Evolutionary conservation across 2,888 invertebrate species (phyloP).

Genomic region (Chrysina gloriosa): DNA sequence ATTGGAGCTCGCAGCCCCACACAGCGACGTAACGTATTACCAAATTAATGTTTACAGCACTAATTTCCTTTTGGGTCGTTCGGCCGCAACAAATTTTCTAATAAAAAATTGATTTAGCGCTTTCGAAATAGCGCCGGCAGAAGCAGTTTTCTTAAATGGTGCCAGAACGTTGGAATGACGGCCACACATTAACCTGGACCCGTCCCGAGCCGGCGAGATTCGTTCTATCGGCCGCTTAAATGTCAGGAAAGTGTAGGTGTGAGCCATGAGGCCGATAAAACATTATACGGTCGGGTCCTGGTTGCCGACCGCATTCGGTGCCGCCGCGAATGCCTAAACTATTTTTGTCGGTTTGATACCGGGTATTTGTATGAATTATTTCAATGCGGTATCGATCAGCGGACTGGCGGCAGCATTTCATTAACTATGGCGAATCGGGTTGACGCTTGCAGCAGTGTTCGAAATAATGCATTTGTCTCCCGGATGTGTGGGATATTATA

Average conservation of each 20-base stretch:
- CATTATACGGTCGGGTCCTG: slow-evolving; percentile 28
- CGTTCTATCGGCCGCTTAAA: slow-evolving; percentile 27
- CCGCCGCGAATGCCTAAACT: slow-evolving; percentile 28
- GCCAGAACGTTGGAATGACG: slow-evolving; percentile 25
- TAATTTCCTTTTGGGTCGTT: neutral
- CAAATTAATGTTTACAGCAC: neutral
- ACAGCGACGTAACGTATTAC: no score
- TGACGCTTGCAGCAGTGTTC: neutral
- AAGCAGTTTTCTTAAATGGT: slow-evolving; percentile 28
- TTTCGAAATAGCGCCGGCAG: neutral
- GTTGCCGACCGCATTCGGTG: slow-evolving; percentile 30
- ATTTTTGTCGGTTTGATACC: slow-evolving; percentile 36
- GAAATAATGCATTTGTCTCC: neutral
- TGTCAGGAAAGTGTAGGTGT: slow-evolving; percentile 35
- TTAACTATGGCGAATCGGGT: slow-evolving; percentile 2
- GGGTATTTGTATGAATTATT: slow-evolving; percentile 36
- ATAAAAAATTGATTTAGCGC: slow-evolving; percentile 17
- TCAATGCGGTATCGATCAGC: slow-evolving; percentile 31
- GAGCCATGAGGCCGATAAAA: slow-evolving; percentile 31
- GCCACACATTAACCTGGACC: slow-evolving; percentile 29
- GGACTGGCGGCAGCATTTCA: slow-evolving; percentile 8
- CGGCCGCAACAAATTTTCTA: neutral
- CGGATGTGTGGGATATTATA: neutral
- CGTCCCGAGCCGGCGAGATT: slow-evolving; percentile 26
- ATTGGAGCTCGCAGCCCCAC: no score